phyloP scores from a whole-genome alignment of 2,797 vertebrate genomes.

The Myioborus miniatus region DNA sequence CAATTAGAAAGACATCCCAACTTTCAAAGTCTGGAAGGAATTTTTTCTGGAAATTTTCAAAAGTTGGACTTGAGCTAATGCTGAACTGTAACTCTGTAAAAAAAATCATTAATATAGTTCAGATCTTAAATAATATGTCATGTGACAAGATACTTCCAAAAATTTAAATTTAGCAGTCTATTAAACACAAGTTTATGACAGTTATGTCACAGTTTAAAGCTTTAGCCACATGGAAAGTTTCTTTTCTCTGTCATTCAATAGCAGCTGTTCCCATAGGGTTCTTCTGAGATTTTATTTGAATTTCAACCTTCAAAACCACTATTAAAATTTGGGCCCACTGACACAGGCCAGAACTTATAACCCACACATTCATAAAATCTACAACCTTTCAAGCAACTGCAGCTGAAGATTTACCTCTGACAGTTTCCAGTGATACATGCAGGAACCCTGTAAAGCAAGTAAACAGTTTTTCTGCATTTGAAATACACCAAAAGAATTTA shows the following conservation, averaged over 20 bases:
- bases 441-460: background rate
- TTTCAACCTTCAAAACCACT: background rate
- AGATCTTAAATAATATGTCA: background rate
- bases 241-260: background rate
- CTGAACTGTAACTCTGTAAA: background rate
- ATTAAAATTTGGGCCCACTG: background rate
- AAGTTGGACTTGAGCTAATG: background rate
- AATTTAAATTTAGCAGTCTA: background rate
- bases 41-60: background rate
- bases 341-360: background rate
- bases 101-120: background rate
- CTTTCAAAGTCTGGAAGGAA: background rate
- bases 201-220: background rate
- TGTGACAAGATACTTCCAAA: background rate
- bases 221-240: background rate
- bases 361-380: background rate
- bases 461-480: background rate
- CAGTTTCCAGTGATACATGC: background rate
- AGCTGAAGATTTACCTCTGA: background rate
- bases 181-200: background rate
- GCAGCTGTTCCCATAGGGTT: background rate
- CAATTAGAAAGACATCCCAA: background rate
- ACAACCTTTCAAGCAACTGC: background rate
- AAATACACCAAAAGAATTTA: background rate
- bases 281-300: background rate